Evolutionary conservation across 2,113 vertebrate genomes (phyloP), one percentile per base, ranked within the genome.

Genomic region (Megaceryle maxima): DNA sequence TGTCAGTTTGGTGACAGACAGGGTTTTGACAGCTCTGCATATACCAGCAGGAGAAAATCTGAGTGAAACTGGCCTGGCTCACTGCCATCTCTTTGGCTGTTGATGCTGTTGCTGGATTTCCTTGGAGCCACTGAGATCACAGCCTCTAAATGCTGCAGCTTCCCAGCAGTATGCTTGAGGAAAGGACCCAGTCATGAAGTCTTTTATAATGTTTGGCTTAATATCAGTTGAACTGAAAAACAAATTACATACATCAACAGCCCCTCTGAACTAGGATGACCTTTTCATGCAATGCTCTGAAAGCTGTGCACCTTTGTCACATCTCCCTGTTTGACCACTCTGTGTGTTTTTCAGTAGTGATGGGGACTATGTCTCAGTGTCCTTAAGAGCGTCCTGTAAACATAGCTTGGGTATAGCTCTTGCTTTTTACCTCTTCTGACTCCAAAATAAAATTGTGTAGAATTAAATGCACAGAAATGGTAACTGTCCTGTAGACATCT

Each of bases 191-290:
- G 39, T 31, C 44, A 62, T 17, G 15, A 59, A 70, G 24, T 33
- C 46, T 91, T 78, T 69, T 93, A 83, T 57, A 94, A 88, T 60
- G 24, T 82, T 89, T 88, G 39, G 39, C 68, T 94, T 91, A 72
- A 24, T 37, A 75, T 48, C 39, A 43, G 14, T 56, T 78, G n/a
- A 94, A 81, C 87, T 51, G 26, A 87, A 89, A 95, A 89, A 6
- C 12, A 70, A 87, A 43, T 53, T 88, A 18, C 29, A 67, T 48
- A n/a, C 9, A 62, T 12, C 35, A 76, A 13, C 9, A 50, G 33
- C 10, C 10, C 4, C n/a, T 89, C 33, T 89, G 78, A 91, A 94
- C 51, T 11, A 80, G n/a, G 35, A 69, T 79, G 44, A 33, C 19
- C 26, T 92, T 87, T 63, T 63, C 13, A 46, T 83, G 66, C n/a